Conservation (phyloP, 2,113 vertebrate genomes). For the Notiomystis cincta region DNA sequence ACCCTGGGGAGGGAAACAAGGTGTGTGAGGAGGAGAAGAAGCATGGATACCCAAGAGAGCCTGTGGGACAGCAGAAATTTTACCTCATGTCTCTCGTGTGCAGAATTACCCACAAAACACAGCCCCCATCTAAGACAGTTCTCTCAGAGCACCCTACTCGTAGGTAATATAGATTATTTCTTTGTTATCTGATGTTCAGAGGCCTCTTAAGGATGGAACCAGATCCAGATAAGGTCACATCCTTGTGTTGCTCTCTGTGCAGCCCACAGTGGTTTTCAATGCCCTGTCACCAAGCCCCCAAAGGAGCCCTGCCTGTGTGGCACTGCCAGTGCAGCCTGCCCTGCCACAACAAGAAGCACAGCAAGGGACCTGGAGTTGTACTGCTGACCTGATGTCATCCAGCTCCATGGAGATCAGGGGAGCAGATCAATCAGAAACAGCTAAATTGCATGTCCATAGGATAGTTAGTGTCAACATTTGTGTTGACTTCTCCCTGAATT, state of each 20-base stretch:
- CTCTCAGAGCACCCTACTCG: neutral
- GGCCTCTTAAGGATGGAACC: neutral
- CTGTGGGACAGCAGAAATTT: neutral
- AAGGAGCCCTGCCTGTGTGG: neutral
- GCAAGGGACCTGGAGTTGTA: neutral
- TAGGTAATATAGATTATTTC: neutral
- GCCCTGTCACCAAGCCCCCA: fast-evolving
- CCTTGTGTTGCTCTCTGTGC: fast-evolving
- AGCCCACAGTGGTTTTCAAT: neutral
- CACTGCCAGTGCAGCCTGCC: neutral
- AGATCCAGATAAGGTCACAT: neutral
- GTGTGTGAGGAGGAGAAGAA: neutral
- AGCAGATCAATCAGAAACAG: neutral
- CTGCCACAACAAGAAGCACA: neutral
- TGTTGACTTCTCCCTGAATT: neutral
- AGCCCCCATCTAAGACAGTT: neutral
- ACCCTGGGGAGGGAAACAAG: neutral
- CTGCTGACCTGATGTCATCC: neutral
- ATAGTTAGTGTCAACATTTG: neutral
- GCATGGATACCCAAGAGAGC: neutral
- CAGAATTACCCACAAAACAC: neutral
- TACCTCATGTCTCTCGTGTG: fast-evolving
- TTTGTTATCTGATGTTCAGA: neutral
- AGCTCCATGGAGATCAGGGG: neutral
- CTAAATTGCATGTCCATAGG: neutral